These are phyloP conservation scores for Proteles cristata DNA, from an alignment of 2,113 vertebrate species.

Conservation along the genomic window DNA sequence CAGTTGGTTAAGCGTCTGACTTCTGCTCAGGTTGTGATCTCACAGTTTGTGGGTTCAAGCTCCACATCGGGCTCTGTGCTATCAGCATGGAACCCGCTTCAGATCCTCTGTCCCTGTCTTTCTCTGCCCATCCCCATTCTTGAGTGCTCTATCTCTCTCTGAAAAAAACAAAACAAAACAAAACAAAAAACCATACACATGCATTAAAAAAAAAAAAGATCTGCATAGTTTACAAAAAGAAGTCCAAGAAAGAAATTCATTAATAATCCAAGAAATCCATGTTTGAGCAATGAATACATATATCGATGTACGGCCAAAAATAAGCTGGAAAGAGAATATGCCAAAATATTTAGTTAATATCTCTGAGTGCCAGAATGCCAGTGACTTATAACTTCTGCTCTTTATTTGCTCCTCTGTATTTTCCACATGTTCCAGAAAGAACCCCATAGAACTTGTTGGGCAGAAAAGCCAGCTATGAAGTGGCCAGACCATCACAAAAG, in stretches of 20 bases:
- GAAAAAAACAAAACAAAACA: too few species aligned
- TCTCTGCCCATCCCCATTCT: too few species aligned
- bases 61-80: too few species aligned
- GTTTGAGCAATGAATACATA: not conserved
- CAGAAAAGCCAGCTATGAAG: not conserved
- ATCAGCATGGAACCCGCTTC: too few species aligned
- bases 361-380: constrained; percentile 5
- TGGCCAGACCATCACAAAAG: not conserved
- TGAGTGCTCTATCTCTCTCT: too few species aligned
- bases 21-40: too few species aligned
- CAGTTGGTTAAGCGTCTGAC: too few species aligned
- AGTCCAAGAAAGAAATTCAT: not conserved
- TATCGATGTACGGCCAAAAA: not conserved
- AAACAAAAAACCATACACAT: too few species aligned
- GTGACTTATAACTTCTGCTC: constrained; percentile 2
- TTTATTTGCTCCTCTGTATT: constrained; percentile 1
- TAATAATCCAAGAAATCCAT: constrained; percentile 9
- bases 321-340: not conserved
- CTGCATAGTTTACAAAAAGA: not conserved
- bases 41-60: too few species aligned
- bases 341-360: constrained; percentile 2
- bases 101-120: too few species aligned
- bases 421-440: constrained; percentile 28
- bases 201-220: too few species aligned
- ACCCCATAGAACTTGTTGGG: not conserved